Conservation (phyloP, 2,797 vertebrate genomes). For the Onychomys torridus region DNA sequence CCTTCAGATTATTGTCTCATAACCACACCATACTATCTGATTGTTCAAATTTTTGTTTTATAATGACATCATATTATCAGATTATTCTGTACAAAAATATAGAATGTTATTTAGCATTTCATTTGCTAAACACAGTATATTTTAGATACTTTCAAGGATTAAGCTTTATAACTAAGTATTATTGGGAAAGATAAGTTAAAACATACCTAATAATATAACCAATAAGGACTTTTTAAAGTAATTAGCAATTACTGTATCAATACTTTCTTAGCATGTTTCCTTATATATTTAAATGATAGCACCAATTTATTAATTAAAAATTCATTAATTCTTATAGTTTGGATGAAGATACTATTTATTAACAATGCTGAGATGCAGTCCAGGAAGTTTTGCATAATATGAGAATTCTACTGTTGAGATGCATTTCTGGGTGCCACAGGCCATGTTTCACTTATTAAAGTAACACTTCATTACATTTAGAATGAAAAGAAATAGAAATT, state of each 20-base stretch:
- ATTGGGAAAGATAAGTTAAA: not conserved
- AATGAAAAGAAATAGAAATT: not conserved
- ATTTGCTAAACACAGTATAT: not conserved
- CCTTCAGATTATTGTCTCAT: not conserved
- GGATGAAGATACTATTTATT: not conserved
- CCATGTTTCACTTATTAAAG: not conserved
- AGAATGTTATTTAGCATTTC: not conserved
- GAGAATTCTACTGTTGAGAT: not conserved
- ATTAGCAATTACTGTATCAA: constrained; percentile 1
- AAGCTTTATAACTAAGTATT: not conserved
- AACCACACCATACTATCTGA: not conserved
- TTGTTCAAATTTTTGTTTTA: constrained; percentile 9
- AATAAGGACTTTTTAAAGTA: not conserved
- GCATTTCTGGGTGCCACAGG: not conserved
- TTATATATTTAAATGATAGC: not conserved
- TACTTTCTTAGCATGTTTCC: not conserved
- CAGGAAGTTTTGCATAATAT: not conserved
- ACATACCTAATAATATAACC: not conserved
- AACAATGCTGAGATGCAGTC: not conserved
- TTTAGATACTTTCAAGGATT: constrained; percentile 1
- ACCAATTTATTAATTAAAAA: not conserved
- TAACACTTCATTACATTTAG: not conserved
- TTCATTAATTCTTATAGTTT: not conserved
- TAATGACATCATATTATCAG: not conserved
- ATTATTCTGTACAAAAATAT: not conserved